These are phyloP conservation scores for Drosophila melanica DNA, from an alignment of 1,140 invertebrate species.

Conservation along the genomic window DNA sequence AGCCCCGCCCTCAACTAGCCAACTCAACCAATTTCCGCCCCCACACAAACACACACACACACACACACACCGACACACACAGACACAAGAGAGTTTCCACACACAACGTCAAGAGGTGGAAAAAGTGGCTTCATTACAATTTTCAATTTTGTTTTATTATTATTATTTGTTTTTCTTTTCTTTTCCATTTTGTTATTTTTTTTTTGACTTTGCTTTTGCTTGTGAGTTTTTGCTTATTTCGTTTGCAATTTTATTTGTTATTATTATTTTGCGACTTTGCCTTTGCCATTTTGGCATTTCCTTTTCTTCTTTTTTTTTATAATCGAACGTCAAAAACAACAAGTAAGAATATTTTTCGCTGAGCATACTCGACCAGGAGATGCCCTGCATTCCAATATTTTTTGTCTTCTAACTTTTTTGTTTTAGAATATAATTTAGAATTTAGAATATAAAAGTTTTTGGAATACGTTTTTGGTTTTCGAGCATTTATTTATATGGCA, in stretches of 20 bases:
- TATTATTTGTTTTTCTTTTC: conserved; percentile 58
- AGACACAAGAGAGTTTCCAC: conserved; percentile 5
- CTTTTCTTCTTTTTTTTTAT: conserved; percentile 37
- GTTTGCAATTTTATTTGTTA: conserved; percentile 69
- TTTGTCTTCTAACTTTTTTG: too few relatives aligned
- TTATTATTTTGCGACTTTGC: conserved; percentile 66
- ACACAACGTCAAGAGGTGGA: conserved; percentile 34
- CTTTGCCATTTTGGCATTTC: conserved; percentile 40
- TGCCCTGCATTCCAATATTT: background rate
- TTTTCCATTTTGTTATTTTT: conserved; percentile 79
- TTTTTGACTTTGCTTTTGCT: conserved; percentile 30
- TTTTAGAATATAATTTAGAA: too few relatives aligned
- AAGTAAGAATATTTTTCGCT: background rate
- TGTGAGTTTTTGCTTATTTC: conserved; percentile 31
- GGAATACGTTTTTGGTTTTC: too few relatives aligned
- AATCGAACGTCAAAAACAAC: conserved; percentile 17
- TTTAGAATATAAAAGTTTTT: too few relatives aligned
- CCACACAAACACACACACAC: conserved; percentile 49
- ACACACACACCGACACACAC: conserved; percentile 1
- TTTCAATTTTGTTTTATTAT: conserved; percentile 82
- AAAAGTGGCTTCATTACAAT: conserved; percentile 81
- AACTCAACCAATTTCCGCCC: conserved; percentile 67
- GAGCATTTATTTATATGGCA: too few relatives aligned
- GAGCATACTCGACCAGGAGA: too few relatives aligned
- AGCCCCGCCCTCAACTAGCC: background rate